These are phyloP conservation scores for Trematomus bernacchii DNA, from an alignment of 2,797 vertebrate genomes.

Conservation along the genomic window DNA sequence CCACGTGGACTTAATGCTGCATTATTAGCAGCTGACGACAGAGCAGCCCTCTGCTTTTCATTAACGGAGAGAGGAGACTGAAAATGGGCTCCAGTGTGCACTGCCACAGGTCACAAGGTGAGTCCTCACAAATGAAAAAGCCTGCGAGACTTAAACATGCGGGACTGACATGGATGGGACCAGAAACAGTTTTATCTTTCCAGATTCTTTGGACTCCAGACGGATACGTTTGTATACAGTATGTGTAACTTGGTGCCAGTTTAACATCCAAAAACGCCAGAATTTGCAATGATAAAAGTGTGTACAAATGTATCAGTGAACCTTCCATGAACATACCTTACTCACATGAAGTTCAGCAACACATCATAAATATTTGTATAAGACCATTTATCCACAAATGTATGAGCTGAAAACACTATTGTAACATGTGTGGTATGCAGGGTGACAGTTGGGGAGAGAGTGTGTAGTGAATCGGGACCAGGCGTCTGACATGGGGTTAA, in stretches of 20 bases:
- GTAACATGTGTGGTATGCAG: background rate
- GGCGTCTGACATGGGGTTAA: slow-evolving; percentile 71
- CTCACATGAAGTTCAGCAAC: background rate
- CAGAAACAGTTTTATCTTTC: slow-evolving; percentile 31
- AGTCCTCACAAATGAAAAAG: slow-evolving; percentile 54
- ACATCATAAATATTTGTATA: background rate
- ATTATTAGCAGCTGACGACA: slow-evolving; percentile 81
- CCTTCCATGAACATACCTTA: too few relatives aligned
- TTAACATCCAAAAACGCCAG: slow-evolving; percentile 36
- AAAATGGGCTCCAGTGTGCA: slow-evolving; percentile 58
- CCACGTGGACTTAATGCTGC: slow-evolving; percentile 63
- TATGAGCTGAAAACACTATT: background rate
- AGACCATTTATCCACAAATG: background rate
- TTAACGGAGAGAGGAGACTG: slow-evolving; percentile 63
- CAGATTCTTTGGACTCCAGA: slow-evolving; percentile 20
- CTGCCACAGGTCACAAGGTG: slow-evolving; percentile 58
- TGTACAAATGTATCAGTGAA: background rate
- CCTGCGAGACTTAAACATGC: slow-evolving; percentile 22
- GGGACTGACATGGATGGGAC: slow-evolving; percentile 26
- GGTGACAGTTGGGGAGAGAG: slow-evolving; percentile 14
- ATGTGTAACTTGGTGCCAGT: slow-evolving; percentile 27
- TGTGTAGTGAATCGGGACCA: slow-evolving; percentile 36
- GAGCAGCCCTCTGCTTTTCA: slow-evolving; percentile 70
- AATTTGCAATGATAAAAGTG: background rate
- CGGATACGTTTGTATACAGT: slow-evolving; percentile 13